Percentiles rank a stretch among this genome's conserved stretches.
Evolutionary conservation across 2,888 invertebrate species (phyloP).

Genomic region (Eudemis profundana): DNA sequence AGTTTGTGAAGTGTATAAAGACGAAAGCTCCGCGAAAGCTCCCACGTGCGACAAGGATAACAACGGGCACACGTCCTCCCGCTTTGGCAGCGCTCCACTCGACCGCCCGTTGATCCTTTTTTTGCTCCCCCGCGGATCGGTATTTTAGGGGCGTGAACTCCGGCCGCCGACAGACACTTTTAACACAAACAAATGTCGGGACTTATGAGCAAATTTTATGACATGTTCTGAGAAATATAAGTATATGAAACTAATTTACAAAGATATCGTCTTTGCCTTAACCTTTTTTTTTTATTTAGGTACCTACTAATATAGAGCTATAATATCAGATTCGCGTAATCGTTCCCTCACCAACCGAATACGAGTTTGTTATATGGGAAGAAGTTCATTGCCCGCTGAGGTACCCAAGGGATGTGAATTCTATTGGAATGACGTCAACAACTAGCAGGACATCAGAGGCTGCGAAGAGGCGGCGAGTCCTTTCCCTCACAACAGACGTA

Average conservation of each 20-base stretch:
- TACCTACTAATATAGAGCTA: background rate
- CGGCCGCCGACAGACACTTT: background rate
- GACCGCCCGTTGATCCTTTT: slow-evolving; percentile 54
- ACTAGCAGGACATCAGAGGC: slow-evolving; percentile 79
- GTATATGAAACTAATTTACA: background rate
- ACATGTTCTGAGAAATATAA: background rate
- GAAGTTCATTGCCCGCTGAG: slow-evolving; percentile 59
- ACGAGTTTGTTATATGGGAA: slow-evolving; percentile 28
- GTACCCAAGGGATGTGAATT: slow-evolving; percentile 81
- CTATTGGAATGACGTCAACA: slow-evolving; percentile 86
- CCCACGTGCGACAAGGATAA: slow-evolving; percentile 65
- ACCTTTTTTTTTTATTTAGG: slow-evolving; percentile 1
- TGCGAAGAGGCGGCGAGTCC: slow-evolving; percentile 61
- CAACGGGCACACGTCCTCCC: slow-evolving; percentile 55
- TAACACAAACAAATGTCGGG: background rate
- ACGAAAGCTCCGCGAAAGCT: slow-evolving; percentile 74
- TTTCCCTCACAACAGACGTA: slow-evolving; percentile 54
- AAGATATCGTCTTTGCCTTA: background rate
- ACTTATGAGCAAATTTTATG: slow-evolving; percentile 15
- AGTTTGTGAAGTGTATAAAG: slow-evolving; percentile 53
- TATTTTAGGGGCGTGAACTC: slow-evolving; percentile 52
- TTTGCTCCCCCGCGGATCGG: slow-evolving; percentile 40
- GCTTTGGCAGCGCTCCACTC: slow-evolving; percentile 54
- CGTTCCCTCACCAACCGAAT: slow-evolving; percentile 20
- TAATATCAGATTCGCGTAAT: background rate